Evolutionary conservation across 2,113 vertebrate species (phyloP).

Genomic region (Pitta sordida): DNA sequence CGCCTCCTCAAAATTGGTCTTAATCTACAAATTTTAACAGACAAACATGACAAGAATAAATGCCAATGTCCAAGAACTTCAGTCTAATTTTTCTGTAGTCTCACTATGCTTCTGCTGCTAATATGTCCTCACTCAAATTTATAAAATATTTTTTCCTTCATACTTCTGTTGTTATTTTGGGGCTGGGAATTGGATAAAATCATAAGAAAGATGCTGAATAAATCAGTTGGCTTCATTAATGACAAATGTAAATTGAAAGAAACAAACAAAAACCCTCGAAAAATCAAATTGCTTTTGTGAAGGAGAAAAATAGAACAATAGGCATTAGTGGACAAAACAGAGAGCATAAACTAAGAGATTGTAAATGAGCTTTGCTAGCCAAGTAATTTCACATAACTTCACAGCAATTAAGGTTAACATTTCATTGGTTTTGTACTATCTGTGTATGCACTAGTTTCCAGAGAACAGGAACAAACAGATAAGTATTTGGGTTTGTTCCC

Average conservation of each 20-base stretch:
- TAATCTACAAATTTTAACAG: neutral
- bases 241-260: neutral
- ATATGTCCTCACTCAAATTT: neutral
- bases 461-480: neutral
- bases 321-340: neutral
- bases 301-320: neutral
- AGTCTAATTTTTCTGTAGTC: neutral
- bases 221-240: neutral
- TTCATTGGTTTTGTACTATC: neutral
- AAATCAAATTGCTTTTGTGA: neutral
- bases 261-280: neutral
- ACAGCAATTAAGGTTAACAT: neutral
- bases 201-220: neutral
- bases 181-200: neutral
- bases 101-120: neutral
- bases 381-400: neutral
- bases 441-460: neutral
- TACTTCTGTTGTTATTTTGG: neutral
- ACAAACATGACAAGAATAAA: neutral
- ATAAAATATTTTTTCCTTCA: neutral
- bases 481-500: neutral
- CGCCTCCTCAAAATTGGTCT: neutral
- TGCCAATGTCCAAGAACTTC: rapidly evolving
- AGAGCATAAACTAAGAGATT: neutral
- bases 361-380: neutral